These are phyloP conservation scores for Rhinoderma darwinii DNA, from an alignment of 2,113 vertebrate genomes.

Conservation along the genomic window DNA sequence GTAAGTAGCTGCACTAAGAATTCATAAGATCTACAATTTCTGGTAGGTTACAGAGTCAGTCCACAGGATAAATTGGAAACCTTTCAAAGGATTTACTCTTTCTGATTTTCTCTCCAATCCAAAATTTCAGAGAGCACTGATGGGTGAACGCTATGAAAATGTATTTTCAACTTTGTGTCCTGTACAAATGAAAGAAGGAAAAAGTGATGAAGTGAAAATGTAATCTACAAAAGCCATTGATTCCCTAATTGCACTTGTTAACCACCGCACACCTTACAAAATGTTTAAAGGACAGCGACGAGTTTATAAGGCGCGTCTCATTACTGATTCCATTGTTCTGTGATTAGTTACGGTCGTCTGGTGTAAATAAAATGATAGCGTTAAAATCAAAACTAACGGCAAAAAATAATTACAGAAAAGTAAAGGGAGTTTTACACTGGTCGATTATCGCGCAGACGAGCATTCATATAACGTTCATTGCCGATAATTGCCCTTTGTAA, in stretches of 20 bases:
- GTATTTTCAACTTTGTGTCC: slow-evolving; percentile 19
- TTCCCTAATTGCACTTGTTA: slow-evolving; percentile 52
- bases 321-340: not conserved
- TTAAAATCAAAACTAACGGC: not conserved
- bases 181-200: slow-evolving; percentile 31
- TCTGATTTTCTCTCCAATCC: not conserved
- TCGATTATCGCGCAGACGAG: no score
- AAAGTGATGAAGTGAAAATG: slow-evolving; percentile 36
- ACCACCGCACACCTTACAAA: slow-evolving; percentile 22
- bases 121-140: not conserved
- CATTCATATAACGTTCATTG: no score
- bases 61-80: no score
- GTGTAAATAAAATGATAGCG: not conserved
- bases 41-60: no score
- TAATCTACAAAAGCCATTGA: slow-evolving; percentile 40
- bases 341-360: slow-evolving; percentile 45
- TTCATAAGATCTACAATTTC: no score
- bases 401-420: not conserved
- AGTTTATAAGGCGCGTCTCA: slow-evolving; percentile 32
- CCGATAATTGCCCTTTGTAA: no score
- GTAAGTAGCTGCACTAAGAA: no score
- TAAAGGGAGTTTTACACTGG: no score
- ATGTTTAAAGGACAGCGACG: slow-evolving; percentile 8
- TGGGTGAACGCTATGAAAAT: not conserved
- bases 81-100: no score